phyloP scores from a whole-genome alignment of 2,797 vertebrate species.

The Acestrorhynchus altus region DNA sequence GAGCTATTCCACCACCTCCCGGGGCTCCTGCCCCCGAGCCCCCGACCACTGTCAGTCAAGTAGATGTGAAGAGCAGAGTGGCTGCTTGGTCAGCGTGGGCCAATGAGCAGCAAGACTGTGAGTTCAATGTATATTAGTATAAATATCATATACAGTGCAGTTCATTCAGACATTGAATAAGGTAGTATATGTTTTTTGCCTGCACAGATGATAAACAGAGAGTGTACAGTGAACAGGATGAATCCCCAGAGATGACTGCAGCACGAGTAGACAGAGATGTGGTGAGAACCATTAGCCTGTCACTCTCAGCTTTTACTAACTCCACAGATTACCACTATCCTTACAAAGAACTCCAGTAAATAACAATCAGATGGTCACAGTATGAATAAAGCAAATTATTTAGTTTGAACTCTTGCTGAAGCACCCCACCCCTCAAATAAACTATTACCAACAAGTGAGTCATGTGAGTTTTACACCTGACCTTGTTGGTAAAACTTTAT shows the following conservation, averaged over 20 bases:
- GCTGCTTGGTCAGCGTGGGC: constrained; percentile 90
- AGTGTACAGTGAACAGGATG: constrained; percentile 75
- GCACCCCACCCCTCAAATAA: neutral
- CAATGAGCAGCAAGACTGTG: constrained; percentile 86
- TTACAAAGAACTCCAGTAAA: neutral
- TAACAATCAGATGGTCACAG: neutral
- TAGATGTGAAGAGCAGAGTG: constrained; percentile 85
- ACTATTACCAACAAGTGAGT: too few relatives aligned
- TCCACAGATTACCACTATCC: neutral
- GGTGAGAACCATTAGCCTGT: constrained; percentile 76
- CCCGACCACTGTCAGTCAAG: constrained; percentile 77
- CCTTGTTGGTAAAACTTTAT: too few relatives aligned
- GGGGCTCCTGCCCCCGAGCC: constrained; percentile 85
- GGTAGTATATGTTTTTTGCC: constrained; percentile 12
- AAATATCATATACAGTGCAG: neutral
- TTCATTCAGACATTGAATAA: neutral
- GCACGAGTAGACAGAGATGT: constrained; percentile 91
- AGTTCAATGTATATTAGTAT: constrained; percentile 61
- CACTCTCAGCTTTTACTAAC: neutral
- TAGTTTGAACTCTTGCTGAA: neutral
- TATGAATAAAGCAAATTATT: neutral
- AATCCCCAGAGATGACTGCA: constrained; percentile 80
- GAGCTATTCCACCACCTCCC: constrained; percentile 87
- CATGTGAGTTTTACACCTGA: too few relatives aligned
- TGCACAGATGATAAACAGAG: constrained; percentile 79